Percentiles rank a stretch among this genome's conserved stretches.
These are phyloP conservation scores for Rhynchomys soricoides DNA, from an alignment of 2,113 vertebrate species.

Conservation along the genomic window DNA sequence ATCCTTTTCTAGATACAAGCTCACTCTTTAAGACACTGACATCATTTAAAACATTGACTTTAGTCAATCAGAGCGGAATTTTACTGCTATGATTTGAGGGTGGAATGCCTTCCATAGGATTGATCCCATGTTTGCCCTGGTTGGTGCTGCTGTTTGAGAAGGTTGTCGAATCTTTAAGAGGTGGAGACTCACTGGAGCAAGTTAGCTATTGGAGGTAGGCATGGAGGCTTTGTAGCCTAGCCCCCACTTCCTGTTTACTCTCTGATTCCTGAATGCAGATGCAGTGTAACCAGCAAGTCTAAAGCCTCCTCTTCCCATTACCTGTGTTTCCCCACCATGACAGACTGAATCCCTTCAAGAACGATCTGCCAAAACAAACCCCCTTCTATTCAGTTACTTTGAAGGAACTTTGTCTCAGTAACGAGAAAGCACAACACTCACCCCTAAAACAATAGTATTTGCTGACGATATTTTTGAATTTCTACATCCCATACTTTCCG, in stretches of 20 bases:
- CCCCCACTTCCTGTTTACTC: background rate
- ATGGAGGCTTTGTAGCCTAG: background rate
- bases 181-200: background rate
- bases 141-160: background rate
- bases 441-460: constrained; percentile 66
- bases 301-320: background rate
- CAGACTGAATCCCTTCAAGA: background rate
- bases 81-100: background rate
- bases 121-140: background rate
- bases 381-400: background rate
- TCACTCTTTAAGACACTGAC: background rate
- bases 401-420: background rate
- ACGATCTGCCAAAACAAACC: background rate
- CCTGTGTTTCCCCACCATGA: background rate
- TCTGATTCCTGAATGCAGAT: background rate
- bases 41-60: background rate
- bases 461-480: constrained; percentile 1
- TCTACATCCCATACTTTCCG: constrained; percentile 48
- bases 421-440: constrained; percentile 38
- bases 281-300: background rate
- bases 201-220: background rate
- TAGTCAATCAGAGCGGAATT: constrained; percentile 13
- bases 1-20: constrained; percentile 14
- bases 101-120: no score
- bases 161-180: background rate